Conservation (phyloP, 2,113 vertebrate genomes). For the Sinocyclocheilus rhinocerous region DNA sequence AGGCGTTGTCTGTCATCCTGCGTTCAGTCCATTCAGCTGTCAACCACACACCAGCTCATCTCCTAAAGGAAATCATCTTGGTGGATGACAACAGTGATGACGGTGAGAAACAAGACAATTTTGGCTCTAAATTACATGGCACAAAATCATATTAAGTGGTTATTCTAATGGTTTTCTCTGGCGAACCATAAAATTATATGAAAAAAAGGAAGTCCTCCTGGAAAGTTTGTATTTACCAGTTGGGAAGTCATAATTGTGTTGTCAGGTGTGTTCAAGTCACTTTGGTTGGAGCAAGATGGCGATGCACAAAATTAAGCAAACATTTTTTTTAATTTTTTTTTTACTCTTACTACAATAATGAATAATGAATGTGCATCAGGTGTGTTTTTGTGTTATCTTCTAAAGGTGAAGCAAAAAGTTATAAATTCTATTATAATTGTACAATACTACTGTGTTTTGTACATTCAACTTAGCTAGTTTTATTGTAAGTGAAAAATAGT, state of each 20-base stretch:
- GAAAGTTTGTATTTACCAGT: not conserved
- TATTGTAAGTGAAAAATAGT: not conserved
- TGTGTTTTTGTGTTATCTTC: not conserved
- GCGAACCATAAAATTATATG: not conserved
- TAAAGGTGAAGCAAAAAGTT: not conserved
- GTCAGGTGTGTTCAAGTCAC: not conserved
- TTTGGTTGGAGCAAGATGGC: not conserved
- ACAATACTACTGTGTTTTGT: not conserved
- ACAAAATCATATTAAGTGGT: not conserved
- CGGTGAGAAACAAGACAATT: slow-evolving; percentile 73
- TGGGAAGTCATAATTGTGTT: not conserved
- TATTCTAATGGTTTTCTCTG: not conserved
- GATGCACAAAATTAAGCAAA: too few relatives aligned
- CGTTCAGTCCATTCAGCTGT: slow-evolving; percentile 93
- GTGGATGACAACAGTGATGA: slow-evolving; percentile 98
- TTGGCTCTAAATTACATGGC: not conserved
- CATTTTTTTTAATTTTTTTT: not conserved
- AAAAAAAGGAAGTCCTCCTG: not conserved
- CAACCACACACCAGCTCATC: slow-evolving; percentile 91
- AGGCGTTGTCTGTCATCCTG: slow-evolving; percentile 95
- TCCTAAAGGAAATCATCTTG: slow-evolving; percentile 96
- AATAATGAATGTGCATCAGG: not conserved
- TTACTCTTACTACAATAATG: not conserved
- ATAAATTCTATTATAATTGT: not conserved
- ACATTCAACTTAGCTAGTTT: too few relatives aligned